Evolutionary conservation across 2,113 vertebrate species (phyloP).

Genomic region (Apus apus): DNA sequence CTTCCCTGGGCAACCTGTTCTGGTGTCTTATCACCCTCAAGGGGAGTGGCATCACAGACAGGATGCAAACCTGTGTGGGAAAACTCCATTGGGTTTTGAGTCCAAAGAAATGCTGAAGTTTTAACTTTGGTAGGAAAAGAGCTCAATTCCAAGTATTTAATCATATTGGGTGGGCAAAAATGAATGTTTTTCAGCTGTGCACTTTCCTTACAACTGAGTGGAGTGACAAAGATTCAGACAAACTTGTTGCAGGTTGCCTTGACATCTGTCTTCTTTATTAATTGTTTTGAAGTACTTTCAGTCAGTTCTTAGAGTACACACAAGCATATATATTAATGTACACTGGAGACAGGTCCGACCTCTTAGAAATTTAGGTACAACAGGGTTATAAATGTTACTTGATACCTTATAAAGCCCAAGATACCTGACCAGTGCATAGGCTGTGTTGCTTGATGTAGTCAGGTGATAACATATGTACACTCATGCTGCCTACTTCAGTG

Average conservation of each 20-base stretch:
- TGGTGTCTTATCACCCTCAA: too few relatives aligned
- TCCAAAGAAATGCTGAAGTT: not conserved
- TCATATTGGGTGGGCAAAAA: not conserved
- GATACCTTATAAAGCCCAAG: conserved; percentile 77
- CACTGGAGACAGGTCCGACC: conserved; percentile 61
- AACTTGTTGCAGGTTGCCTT: not conserved
- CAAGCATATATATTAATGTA: conserved; percentile 58
- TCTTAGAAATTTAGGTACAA: conserved; percentile 68
- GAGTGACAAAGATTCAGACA: not conserved
- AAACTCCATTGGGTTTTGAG: not conserved
- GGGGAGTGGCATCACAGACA: too few relatives aligned
- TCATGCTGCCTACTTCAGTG: conserved; percentile 70
- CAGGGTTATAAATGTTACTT: conserved; percentile 72
- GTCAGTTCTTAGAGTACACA: conserved; percentile 36
- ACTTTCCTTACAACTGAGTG: not conserved
- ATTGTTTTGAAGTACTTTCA: conserved; percentile 51
- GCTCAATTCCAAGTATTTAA: not conserved
- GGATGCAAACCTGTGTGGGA: not conserved
- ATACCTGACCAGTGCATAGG: conserved; percentile 55
- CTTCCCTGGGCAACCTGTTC: too few relatives aligned
- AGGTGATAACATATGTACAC: conserved; percentile 79
- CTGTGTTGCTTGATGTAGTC: conserved; percentile 72
- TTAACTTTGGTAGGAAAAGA: not conserved
- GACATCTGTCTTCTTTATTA: conserved; percentile 56
- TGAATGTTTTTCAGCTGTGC: not conserved